A percentile compares a stretch with the other conserved stretches of the same genome.
Conservation (phyloP, 2,888 invertebrate species). For the Clepsis dumicolana region DNA sequence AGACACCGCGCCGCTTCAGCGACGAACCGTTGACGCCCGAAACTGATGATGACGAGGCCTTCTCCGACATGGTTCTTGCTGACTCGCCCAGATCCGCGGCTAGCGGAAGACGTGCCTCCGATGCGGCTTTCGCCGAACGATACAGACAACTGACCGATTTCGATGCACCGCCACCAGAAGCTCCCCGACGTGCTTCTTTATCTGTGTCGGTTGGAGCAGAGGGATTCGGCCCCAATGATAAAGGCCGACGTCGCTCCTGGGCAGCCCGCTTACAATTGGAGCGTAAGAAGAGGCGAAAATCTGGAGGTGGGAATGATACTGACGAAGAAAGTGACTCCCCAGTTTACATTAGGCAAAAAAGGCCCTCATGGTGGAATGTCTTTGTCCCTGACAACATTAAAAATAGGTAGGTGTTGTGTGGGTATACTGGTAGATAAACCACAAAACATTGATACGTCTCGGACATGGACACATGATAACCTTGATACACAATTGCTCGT, state of each 20-base stretch:
- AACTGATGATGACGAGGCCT: slow-evolving; percentile 77
- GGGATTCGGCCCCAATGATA: slow-evolving; percentile 72
- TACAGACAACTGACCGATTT: slow-evolving; percentile 79
- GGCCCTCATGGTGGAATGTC: slow-evolving; percentile 96
- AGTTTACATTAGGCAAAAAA: slow-evolving; percentile 88
- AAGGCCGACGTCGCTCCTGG: slow-evolving; percentile 88
- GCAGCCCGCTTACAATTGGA: slow-evolving; percentile 83
- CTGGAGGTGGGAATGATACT: slow-evolving; percentile 74
- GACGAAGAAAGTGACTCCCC: slow-evolving; percentile 77
- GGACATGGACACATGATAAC: not conserved
- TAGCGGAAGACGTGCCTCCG: slow-evolving; percentile 80
- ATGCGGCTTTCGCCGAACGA: slow-evolving; percentile 78
- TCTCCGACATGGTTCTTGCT: slow-evolving; percentile 64
- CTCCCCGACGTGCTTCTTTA: slow-evolving; percentile 78
- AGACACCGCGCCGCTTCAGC: slow-evolving; percentile 75
- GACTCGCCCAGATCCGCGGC: slow-evolving; percentile 62
- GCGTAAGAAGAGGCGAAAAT: slow-evolving; percentile 85
- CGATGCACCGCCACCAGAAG: slow-evolving; percentile 74
- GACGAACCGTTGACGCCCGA: slow-evolving; percentile 71
- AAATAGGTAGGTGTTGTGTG: slow-evolving; percentile 82
- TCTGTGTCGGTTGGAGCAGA: slow-evolving; percentile 73
- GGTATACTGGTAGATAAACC: not conserved
- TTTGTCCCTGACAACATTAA: slow-evolving; percentile 92
- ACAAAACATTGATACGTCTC: not conserved
- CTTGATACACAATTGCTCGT: not conserved